phyloP scores from a whole-genome alignment of 1,140 invertebrate genomes.

The Pararge aegeria region DNA sequence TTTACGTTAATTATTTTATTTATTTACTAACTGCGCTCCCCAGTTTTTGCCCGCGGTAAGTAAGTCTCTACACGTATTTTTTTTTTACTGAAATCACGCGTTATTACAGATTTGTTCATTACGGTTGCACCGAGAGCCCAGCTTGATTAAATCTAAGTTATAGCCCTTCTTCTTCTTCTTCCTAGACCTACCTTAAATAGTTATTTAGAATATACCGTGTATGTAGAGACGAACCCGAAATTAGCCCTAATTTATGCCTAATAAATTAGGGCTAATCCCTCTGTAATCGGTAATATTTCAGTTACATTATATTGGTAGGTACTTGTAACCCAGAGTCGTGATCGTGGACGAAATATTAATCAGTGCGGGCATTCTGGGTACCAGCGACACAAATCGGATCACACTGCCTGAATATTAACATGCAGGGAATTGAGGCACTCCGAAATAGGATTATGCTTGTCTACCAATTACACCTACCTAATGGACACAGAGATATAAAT shows the following conservation, averaged over 20 bases:
- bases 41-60: no score
- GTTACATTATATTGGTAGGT: constrained; percentile 1
- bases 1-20: no score
- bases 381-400: constrained; percentile 32
- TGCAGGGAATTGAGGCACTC: constrained; percentile 19
- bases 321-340: constrained; percentile 6
- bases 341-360: constrained; percentile 20
- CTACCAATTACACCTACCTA: constrained; percentile 5
- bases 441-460: constrained; percentile 17
- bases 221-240: background rate
- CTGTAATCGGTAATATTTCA: background rate
- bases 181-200: no score
- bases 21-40: no score
- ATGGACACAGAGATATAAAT: constrained; percentile 9
- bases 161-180: no score
- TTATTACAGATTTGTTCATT: no score
- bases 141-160: no score
- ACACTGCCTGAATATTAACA: constrained; percentile 34
- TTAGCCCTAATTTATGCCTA: no score
- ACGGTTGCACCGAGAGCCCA: no score
- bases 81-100: no score
- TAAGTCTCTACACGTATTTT: no score
- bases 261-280: background rate
- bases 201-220: no score
- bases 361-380: constrained; percentile 7